Base-by-base conservation (phyloP, 2,888 invertebrate genomes). In the Nemurella pictetii region DNA sequence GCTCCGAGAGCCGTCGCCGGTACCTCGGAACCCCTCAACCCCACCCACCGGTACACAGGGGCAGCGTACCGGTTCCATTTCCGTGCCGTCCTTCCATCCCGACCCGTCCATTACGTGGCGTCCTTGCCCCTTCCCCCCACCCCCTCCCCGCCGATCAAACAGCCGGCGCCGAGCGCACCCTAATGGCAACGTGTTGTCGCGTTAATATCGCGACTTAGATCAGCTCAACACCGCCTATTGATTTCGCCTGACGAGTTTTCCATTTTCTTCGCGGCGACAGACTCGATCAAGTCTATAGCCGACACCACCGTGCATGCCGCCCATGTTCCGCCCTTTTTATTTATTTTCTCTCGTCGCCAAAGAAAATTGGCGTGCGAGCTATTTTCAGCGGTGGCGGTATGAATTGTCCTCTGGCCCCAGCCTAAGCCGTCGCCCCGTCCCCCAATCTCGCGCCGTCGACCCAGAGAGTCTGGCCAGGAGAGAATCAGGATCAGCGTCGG, bases 131-230 rank as follows among this genome's bases (percentile, higher is more conserved):
- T 5, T 9, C 32, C 32, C 32, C 32, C 9, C 32, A 9, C 55
- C 55, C 1, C 15, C 55, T 1, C 20, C 20, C 55, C 55, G 12
- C 55, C 78, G 78, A 28, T 78, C 78, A 78, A 78, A 78, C 28
- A 1, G 9, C 15, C 55, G 20, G 5, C 26, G 15, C 78, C 28
- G 30, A 78, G 28, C 78, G 28, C n/a, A 27, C n/a, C 25, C 9
- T 78, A 78, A 27, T 27, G 78, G 78, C 78, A 9, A 78, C 78
- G 78, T 78, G 78, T 29, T 78, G 26, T 7, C 0, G 20, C 78
- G 30, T 78, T 78, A 78, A 78, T 30, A 27, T 29, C 78, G 30
- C 26, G 78, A 78, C 78, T 78, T 78, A 78, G 29, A 28, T 30
- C n/a, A 7, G 28, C n/a, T 29, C 0, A 12, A 55, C 15, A 78